Base-by-base conservation (phyloP, 1,140 invertebrate species). In the Drosophila watanabei region DNA sequence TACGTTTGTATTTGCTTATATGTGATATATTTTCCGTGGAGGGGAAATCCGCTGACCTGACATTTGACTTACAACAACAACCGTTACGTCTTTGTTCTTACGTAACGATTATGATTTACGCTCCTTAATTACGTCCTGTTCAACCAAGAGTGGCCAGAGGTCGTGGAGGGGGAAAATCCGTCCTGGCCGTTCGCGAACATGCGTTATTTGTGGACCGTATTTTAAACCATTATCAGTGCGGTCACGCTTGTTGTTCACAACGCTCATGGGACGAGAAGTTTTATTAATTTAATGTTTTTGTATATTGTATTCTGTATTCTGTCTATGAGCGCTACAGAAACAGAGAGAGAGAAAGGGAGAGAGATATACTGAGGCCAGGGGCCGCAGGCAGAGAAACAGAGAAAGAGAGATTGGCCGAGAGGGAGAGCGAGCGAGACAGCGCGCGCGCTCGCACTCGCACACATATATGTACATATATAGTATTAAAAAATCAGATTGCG, bases 201-300 rank as follows among this genome's bases (percentile, higher is more conserved):
- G 37, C 37, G 37, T 14, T 37, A 37, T 37, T 14, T 37, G 37
- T 37, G 37, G 37, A 13, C 37, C 37, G 37, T 37, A 37, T 37
- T 37, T 37, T 14, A 37, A 37, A 37, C 37, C 37, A 37, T 37
- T 37, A 37, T 41, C 39, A 41, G 43, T 45, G 43, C 43, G 43
- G 43, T 46, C 45, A 46, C 45, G 18, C 43, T 46, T 43, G 41
- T 43, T 43, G 82, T 82, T 82, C 64, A 82, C 75, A 66, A 86
- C 69, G 79, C 75, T 72, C 73, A 88, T 87, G 86, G 84, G 75
- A 79, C 75, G 75, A 88, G 76, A 89, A 88, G 87, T 89, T 88
- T 88, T 85, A 85, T 90, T 88, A 89, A 88, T 88, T 90, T 89
- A 89, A 89, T 89, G 85, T 90, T 82, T 88, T 85, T 89, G 84